Percentiles rank a stretch among this genome's conserved stretches.
phyloP scores from a whole-genome alignment of 1,140 invertebrate species.

The Trichonephila clavipes region DNA sequence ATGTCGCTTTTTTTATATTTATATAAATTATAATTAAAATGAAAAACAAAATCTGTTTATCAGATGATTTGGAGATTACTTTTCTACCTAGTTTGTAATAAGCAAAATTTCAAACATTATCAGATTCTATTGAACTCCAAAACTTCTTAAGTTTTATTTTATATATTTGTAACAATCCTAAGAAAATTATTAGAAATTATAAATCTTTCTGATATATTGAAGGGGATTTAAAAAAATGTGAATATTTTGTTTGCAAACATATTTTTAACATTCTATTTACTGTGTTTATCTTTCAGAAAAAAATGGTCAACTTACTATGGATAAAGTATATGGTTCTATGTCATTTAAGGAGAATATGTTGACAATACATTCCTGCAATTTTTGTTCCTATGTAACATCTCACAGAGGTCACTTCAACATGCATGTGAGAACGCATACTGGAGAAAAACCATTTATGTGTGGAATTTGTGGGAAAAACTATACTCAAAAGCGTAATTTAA shows the following conservation, averaged over 20 bases:
- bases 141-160: no score
- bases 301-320: not conserved
- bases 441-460: slow-evolving; percentile 84
- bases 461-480: slow-evolving; percentile 83
- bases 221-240: not conserved
- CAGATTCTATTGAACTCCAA: no score
- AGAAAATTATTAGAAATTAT: no score
- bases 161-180: no score
- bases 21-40: no score
- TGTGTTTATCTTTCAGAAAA: not conserved
- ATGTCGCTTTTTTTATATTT: no score
- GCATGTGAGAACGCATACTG: slow-evolving; percentile 76
- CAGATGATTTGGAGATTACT: no score
- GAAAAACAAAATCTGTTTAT: no score
- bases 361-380: not conserved
- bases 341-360: not conserved
- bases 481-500: not conserved
- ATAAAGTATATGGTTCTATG: not conserved
- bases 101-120: no score
- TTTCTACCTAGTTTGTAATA: no score
- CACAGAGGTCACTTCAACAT: slow-evolving; percentile 77
- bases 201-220: no score
- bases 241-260: not conserved
- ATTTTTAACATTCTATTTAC: not conserved
- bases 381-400: slow-evolving; percentile 78